phyloP scores from a whole-genome alignment of 2,113 vertebrate species.

The Cyphomyrus plagiostoma region DNA sequence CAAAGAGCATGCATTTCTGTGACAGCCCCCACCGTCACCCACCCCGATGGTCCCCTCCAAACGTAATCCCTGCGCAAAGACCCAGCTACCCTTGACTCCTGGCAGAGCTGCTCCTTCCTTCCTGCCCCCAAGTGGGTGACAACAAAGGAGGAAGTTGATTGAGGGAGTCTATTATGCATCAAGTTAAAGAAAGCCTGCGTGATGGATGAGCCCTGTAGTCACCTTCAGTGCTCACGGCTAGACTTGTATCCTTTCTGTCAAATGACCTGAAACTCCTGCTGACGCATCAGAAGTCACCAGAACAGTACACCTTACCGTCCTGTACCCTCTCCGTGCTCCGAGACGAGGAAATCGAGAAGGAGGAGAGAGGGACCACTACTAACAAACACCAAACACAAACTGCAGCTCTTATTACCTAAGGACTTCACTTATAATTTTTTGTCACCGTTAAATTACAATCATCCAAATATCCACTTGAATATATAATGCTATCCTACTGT shows the following conservation, averaged over 20 bases:
- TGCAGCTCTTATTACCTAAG: neutral
- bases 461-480: neutral
- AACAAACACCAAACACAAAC: constrained; percentile 24
- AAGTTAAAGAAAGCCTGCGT: constrained; percentile 79
- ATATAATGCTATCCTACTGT: neutral
- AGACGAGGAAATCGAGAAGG: neutral
- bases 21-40: neutral
- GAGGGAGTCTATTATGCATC: constrained; percentile 81
- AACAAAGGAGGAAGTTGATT: constrained; percentile 80
- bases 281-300: constrained; percentile 69
- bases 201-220: constrained; percentile 79
- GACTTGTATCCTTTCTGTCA: constrained; percentile 81
- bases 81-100: constrained; percentile 73
- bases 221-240: constrained; percentile 76
- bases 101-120: constrained; percentile 30
- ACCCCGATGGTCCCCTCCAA: constrained; percentile 44
- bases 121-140: constrained; percentile 73
- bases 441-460: neutral
- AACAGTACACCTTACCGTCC: neutral
- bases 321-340: neutral
- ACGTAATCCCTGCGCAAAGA: constrained; percentile 62
- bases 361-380: neutral
- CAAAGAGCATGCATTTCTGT: neutral
- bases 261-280: constrained; percentile 86
- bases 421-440: neutral